Conservation (phyloP, 1,140 invertebrate genomes). For the Drosophila paulistorum region DNA sequence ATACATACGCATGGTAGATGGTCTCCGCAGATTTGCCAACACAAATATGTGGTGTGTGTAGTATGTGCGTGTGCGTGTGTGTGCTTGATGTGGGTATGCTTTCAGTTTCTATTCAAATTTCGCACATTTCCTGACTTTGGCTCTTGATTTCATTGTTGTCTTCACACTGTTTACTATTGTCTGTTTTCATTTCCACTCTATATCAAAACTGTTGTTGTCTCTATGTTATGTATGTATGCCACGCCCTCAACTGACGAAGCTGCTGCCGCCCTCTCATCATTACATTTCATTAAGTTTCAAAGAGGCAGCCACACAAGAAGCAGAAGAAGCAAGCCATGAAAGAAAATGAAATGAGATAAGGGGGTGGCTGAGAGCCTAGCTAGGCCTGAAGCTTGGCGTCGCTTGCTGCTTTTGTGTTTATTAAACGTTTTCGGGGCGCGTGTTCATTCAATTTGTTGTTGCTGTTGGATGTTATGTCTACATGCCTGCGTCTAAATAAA, state of each 20-base stretch:
- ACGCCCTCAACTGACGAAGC: slow-evolving; percentile 16
- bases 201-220: slow-evolving; percentile 53
- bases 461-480: slow-evolving; percentile 71
- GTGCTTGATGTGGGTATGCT: slow-evolving; percentile 17
- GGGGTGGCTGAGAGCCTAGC: not conserved
- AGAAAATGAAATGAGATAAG: not conserved
- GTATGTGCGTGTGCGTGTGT: not conserved
- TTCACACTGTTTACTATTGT: slow-evolving; percentile 49
- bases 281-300: slow-evolving; percentile 74
- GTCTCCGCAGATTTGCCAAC: not conserved
- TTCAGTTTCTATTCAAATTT: slow-evolving; percentile 42
- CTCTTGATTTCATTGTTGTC: slow-evolving; percentile 38
- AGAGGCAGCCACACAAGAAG: slow-evolving; percentile 29
- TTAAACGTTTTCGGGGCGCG: slow-evolving; percentile 77
- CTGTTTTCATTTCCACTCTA: slow-evolving; percentile 58
- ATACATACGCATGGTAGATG: too few relatives aligned
- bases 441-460: slow-evolving; percentile 76
- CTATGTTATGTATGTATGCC: slow-evolving; percentile 36
- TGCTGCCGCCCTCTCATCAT: slow-evolving; percentile 56
- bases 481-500: slow-evolving; percentile 73
- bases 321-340: not conserved
- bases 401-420: slow-evolving; percentile 68
- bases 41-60: not conserved
- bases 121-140: slow-evolving; percentile 23
- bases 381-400: slow-evolving; percentile 23